phyloP scores from a whole-genome alignment of 2,888 invertebrate genomes.

The Pheosia gnoma region DNA sequence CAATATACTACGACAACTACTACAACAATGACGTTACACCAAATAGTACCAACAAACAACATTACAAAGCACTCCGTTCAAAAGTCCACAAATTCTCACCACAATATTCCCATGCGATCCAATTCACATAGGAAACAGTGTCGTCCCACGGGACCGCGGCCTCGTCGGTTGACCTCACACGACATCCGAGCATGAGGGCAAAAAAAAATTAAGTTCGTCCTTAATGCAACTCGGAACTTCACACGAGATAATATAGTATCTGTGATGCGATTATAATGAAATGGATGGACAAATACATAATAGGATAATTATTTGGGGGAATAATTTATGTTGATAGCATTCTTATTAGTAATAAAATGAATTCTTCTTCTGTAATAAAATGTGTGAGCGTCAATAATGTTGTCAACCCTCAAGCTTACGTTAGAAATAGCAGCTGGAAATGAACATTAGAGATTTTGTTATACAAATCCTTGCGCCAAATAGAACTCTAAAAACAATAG shows the following conservation, averaged over 20 bases:
- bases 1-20: neutral
- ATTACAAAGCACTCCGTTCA: conserved; percentile 6
- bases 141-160: conserved; percentile 40
- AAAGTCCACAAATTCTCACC: conserved; percentile 17
- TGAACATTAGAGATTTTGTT: too few relatives aligned
- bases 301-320: too few relatives aligned
- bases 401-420: too few relatives aligned
- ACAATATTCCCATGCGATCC: conserved; percentile 41
- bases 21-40: neutral
- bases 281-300: neutral
- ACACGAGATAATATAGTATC: conserved; percentile 8
- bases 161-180: conserved; percentile 44
- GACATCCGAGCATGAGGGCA: conserved; percentile 22
- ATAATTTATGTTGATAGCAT: too few relatives aligned
- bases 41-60: conserved; percentile 2
- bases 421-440: too few relatives aligned
- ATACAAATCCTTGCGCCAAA: too few relatives aligned
- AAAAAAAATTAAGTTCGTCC: conserved; percentile 20
- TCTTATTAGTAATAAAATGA: too few relatives aligned
- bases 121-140: conserved; percentile 39
- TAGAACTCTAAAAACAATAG: too few relatives aligned
- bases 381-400: too few relatives aligned
- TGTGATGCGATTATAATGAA: neutral
- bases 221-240: conserved; percentile 14
- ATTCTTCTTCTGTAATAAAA: too few relatives aligned